Evolutionary conservation across 2,888 invertebrate genomes (phyloP).

Genomic region (Clitarchus hookeri): DNA sequence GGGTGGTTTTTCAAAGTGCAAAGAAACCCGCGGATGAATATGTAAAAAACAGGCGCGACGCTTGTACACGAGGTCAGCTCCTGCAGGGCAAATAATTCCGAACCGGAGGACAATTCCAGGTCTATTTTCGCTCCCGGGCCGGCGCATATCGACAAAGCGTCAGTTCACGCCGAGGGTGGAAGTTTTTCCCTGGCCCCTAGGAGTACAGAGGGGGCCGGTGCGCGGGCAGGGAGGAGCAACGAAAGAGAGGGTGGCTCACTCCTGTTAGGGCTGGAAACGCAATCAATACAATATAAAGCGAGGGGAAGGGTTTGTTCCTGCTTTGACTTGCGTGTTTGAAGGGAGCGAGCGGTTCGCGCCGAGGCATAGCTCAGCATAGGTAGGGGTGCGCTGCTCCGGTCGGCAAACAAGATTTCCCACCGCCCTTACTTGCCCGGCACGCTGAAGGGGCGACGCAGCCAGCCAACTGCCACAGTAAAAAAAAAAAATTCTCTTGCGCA

Average conservation of each 20-base stretch:
- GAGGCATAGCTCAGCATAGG: not conserved
- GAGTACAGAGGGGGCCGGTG: not conserved
- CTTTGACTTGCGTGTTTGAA: slow-evolving; percentile 4
- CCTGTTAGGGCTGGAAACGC: slow-evolving; percentile 11
- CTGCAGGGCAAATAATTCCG: too few relatives aligned
- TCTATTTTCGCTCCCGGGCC: not conserved
- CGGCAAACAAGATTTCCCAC: slow-evolving; percentile 1
- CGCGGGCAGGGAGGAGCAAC: slow-evolving; percentile 16
- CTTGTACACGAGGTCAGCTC: not conserved
- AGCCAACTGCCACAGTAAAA: too few relatives aligned
- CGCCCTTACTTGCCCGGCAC: slow-evolving; percentile 7
- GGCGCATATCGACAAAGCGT: slow-evolving; percentile 14
- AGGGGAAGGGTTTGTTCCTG: slow-evolving; percentile 22
- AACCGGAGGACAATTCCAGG: not conserved
- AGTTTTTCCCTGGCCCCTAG: not conserved
- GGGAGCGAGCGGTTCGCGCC: not conserved
- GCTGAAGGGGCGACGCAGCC: too few relatives aligned
- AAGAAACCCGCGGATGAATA: too few relatives aligned
- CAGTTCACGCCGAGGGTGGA: not conserved
- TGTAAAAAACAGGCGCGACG: too few relatives aligned
- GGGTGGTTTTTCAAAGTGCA: too few relatives aligned
- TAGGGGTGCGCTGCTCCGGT: not conserved
- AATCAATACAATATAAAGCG: slow-evolving; percentile 32
- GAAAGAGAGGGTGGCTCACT: slow-evolving; percentile 25
- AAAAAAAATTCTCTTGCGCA: too few relatives aligned